These are phyloP conservation scores for Poeciliopsis paucimaculata DNA, from an alignment of 2,797 vertebrate genomes.

Conservation along the genomic window DNA sequence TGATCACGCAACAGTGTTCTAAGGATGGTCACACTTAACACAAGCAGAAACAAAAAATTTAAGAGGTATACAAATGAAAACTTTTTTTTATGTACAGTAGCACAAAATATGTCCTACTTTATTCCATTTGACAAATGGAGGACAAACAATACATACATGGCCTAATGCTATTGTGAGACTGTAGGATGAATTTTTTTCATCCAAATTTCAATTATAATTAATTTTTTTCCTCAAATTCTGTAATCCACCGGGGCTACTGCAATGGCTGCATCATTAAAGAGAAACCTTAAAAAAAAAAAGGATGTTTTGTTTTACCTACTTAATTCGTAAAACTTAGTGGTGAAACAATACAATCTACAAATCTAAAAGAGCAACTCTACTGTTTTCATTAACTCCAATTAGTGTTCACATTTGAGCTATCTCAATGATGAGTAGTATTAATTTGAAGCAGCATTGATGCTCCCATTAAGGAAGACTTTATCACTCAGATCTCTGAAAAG, in stretches of 20 bases:
- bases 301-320: not conserved
- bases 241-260: not conserved
- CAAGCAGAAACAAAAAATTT: not conserved
- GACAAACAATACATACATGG: not conserved
- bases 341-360: not conserved
- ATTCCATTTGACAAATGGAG: not conserved
- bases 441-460: constrained; percentile 43
- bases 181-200: not conserved
- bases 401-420: not conserved
- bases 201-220: not conserved
- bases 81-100: not conserved
- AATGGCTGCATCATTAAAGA: not conserved
- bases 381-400: constrained; percentile 27
- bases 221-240: not conserved
- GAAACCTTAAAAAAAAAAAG: not conserved
- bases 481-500: constrained; percentile 62
- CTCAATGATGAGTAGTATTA: constrained; percentile 9
- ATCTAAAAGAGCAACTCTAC: constrained; percentile 22
- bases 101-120: not conserved
- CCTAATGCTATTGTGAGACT: not conserved
- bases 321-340: not conserved
- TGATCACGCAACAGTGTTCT: not conserved
- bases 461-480: constrained; percentile 53
- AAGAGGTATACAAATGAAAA: not conserved
- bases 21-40: not conserved